Base-by-base conservation (phyloP, 2,797 vertebrate species). In the Pogoniulus pusillus region DNA sequence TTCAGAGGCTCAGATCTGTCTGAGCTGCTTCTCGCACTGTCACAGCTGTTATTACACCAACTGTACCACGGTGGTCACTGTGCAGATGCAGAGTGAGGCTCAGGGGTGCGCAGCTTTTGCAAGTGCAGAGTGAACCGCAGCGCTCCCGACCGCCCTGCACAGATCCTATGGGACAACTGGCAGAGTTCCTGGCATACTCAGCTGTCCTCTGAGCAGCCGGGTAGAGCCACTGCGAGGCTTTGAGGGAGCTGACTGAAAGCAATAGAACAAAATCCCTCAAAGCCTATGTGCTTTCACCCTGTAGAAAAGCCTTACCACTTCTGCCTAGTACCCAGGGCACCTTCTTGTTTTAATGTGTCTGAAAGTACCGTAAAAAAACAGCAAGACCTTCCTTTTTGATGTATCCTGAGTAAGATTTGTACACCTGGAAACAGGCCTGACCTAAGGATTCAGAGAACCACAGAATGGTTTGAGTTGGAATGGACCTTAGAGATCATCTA, bases 151-250 rank as follows among this genome's bases (percentile, higher is more conserved):
- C 6, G 4, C 66, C 62, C 72, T 16, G 0, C 1, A 8, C 6
- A 71, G 82, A 82, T 84, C 71, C 83, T 43, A 9, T 41, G 64
- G 82, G 91, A 94, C 96, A 97, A 27, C 94, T 95, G 96, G 91
- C 58, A 87, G 65, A 41, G 51, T 39, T 90, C 72, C 66, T 85
- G 60, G 72, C 54, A 19, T 62, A 2, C 82, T 90, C 97, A 97
- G 95, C 97, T 97, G 96, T 92, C 88, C 49, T 16, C 68, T 27
- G 39, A 92, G 94, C 96, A 96, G 93, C 94, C 94, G 94, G 64
- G 30, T 49, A 76, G 90, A 92, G 89, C 85, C 86, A 60, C 68
- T 30, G 7, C 1, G 19, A 77, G 72, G 10, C 75, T 93, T 27
- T 43, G 65, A 85, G 82, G 81, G 72, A 91, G 41, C 55, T 90